phyloP scores from a whole-genome alignment of 2,888 invertebrate species.

The Automeris io region DNA sequence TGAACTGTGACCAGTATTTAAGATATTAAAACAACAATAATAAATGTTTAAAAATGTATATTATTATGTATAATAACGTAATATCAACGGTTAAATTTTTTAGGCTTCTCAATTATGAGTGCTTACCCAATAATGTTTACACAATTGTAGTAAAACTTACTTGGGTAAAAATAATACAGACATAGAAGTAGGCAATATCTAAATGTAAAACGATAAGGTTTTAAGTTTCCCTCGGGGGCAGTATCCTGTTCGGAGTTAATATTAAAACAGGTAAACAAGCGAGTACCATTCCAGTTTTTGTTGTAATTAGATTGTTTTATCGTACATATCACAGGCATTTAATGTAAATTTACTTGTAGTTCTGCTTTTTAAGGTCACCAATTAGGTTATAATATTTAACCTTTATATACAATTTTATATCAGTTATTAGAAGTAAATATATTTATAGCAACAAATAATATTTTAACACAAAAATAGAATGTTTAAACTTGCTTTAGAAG shows the following conservation, averaged over 20 bases:
- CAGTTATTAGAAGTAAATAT: too few relatives aligned
- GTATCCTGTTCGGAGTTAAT: conserved; percentile 34
- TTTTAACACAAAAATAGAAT: too few relatives aligned
- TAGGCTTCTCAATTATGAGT: neutral
- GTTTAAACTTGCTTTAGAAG: too few relatives aligned
- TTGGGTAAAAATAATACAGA: conserved; percentile 9
- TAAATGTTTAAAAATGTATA: too few relatives aligned
- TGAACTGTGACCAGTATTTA: too few relatives aligned
- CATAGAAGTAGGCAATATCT: conserved; percentile 30
- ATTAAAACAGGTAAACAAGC: conserved; percentile 25
- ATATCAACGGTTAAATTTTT: neutral
- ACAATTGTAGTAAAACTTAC: neutral
- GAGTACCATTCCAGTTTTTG: conserved; percentile 13
- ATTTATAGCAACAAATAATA: too few relatives aligned
- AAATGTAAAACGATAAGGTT: conserved; percentile 34
- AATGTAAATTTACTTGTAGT: neutral
- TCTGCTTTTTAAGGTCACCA: neutral
- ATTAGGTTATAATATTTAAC: too few relatives aligned
- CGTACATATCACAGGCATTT: neutral
- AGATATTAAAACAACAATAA: too few relatives aligned
- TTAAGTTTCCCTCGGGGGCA: conserved; percentile 33
- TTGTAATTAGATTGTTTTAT: conserved; percentile 12
- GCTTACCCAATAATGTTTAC: too few relatives aligned
- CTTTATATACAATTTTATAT: too few relatives aligned
- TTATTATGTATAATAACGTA: too few relatives aligned